Percentiles rank a stretch among this genome's conserved stretches.
These are phyloP conservation scores for Neodiprion virginianus DNA, from an alignment of 1,140 invertebrate species.

Conservation along the genomic window DNA sequence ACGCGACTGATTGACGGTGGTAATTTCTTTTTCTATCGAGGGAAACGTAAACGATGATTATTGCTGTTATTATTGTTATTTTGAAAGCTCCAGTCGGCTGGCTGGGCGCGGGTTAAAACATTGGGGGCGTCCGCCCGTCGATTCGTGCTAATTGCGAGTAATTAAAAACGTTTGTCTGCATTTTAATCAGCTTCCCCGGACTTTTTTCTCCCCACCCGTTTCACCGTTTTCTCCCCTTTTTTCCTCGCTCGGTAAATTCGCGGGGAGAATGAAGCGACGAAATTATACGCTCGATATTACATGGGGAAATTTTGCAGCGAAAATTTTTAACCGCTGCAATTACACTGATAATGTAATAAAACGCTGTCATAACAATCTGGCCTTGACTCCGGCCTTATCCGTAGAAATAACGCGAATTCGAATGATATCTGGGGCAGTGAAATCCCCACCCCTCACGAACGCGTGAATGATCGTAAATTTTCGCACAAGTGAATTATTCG, in stretches of 20 bases:
- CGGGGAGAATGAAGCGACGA: neutral
- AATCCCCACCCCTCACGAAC: neutral
- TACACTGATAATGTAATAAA: too few relatives aligned
- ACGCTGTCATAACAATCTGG: too few relatives aligned
- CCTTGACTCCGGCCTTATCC: neutral
- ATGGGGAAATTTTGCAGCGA: neutral
- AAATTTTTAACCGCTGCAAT: neutral
- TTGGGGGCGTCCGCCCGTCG: neutral
- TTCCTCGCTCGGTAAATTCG: neutral
- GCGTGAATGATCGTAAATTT: neutral
- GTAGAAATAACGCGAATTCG: neutral
- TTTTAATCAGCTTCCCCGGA: neutral
- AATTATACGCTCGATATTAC: neutral
- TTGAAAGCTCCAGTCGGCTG: too few relatives aligned
- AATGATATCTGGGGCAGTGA: neutral
- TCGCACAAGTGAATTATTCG: neutral
- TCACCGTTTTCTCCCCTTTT: neutral
- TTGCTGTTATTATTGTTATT: too few relatives aligned
- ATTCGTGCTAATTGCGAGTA: neutral
- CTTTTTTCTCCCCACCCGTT: too few relatives aligned
- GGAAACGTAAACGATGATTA: too few relatives aligned
- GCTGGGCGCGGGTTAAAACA: too few relatives aligned
- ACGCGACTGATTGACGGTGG: too few relatives aligned
- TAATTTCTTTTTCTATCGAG: too few relatives aligned
- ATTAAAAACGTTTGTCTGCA: conserved; percentile 2